Base-by-base conservation (phyloP, 1,140 invertebrate genomes). In the Conopomorpha cramerella region DNA sequence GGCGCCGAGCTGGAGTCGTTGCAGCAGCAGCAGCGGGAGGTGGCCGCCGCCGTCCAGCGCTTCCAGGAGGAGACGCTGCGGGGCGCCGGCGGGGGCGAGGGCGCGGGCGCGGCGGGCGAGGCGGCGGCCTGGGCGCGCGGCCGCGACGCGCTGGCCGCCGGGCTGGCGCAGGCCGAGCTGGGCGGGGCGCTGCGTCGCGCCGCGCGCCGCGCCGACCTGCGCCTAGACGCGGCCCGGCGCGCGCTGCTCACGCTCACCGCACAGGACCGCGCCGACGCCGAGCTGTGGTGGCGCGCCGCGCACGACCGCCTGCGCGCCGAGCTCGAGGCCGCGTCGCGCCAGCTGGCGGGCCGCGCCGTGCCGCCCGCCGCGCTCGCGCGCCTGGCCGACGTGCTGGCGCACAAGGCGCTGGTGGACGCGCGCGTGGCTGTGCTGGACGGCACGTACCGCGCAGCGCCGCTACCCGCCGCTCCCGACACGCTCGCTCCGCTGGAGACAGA, bases 391-490 rank as follows among this genome's bases (percentile, higher is more conserved):
- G 80, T 90, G 27, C 79, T 89, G 23, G 87, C 88, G 16, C 87
- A 89, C 39, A 90, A 90, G 57, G 86, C 88, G 23, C 70, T 91
- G 18, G 81, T 90, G 14, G 88, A 90, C 62, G 86, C 88, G 17
- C 80, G 86, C 43, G 82, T 88, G 38, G 72, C 77, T 11, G 81
- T 87, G 19, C 59, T 88, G 18, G 77, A 73, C 41, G 80, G 80
- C 37, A 77, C 81, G 16, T 65, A 63, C 49, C 56, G 59, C 36
- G 64, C 67, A 59, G n/a, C 41, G 47, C 16, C 64, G 54, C 37
- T 41, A 38, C 35, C 49, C 53, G 40, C 43, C 14, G 45, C 51
- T 29, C 66, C 65, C 39, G 64, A 77, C 51, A 53, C 71, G 38
- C 49, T 72, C 33, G 54, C 68, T 48, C 70, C 72, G 44, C 65